These are phyloP conservation scores for Bursaphelenchus mucronatus DNA, from an alignment of 1,140 invertebrate species.

Conservation along the genomic window DNA sequence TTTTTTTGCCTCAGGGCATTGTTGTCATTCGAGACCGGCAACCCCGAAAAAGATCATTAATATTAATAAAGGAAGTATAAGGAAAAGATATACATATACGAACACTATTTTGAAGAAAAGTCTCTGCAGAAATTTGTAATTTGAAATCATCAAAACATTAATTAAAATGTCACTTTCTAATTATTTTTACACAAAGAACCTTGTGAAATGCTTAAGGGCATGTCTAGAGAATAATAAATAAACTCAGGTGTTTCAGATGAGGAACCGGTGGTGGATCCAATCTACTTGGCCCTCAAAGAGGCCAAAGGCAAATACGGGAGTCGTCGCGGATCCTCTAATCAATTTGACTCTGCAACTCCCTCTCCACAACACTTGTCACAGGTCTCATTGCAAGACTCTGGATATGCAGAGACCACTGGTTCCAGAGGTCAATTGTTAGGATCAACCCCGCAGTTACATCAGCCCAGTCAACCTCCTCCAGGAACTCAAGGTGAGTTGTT, in stretches of 20 bases:
- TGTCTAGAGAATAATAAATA: background rate
- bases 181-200: slow-evolving; percentile 7
- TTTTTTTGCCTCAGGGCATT: no score
- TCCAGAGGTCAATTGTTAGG: slow-evolving; percentile 46
- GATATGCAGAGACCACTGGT: slow-evolving; percentile 48
- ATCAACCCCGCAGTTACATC: slow-evolving; percentile 52
- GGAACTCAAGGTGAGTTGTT: no score
- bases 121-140: no score
- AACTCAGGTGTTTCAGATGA: background rate
- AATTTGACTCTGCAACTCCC: slow-evolving; percentile 54
- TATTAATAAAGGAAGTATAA: no score
- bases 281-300: slow-evolving; percentile 59
- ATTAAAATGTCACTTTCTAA: background rate
- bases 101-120: no score
- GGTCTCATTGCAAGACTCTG: slow-evolving; percentile 58
- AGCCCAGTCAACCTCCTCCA: slow-evolving; percentile 23
- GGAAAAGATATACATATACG: no score
- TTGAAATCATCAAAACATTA: background rate
- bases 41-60: no score
- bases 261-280: slow-evolving; percentile 41
- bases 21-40: no score
- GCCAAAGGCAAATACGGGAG: slow-evolving; percentile 54
- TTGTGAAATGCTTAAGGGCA: background rate
- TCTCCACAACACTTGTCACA: slow-evolving; percentile 57
- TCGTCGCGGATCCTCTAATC: slow-evolving; percentile 35